Conservation (phyloP, 2,888 invertebrate species). For the Zhuqinia jingwanae region DNA sequence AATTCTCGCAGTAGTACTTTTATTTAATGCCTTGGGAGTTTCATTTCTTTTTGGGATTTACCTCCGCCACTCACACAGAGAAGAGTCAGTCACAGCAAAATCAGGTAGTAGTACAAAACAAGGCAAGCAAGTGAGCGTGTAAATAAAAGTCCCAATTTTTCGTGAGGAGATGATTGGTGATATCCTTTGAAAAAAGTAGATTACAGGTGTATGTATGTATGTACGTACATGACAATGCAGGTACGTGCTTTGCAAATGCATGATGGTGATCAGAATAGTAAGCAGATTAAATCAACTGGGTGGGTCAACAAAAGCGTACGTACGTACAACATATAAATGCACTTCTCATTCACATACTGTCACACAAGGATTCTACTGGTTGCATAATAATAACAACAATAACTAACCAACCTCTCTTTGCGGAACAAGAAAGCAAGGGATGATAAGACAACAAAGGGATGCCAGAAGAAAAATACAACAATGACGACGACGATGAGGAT, state of each 20-base stretch:
- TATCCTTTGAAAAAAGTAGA: constrained; percentile 19
- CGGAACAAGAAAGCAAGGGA: constrained; percentile 1
- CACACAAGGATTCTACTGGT: neutral
- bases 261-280: neutral
- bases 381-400: no score
- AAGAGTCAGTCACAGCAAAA: neutral
- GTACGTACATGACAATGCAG: neutral
- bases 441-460: neutral
- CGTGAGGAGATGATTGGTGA: neutral
- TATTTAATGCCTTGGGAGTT: constrained; percentile 4
- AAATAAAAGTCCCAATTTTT: constrained; percentile 39
- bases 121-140: neutral
- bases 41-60: constrained; percentile 12
- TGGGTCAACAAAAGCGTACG: neutral
- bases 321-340: neutral
- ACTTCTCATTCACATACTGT: neutral
- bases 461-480: neutral
- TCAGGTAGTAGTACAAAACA: neutral
- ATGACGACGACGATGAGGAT: neutral
- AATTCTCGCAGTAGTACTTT: neutral
- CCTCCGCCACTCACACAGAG: neutral
- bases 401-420: constrained; percentile 14
- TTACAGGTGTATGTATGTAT: neutral
- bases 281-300: neutral
- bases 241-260: neutral